These are phyloP conservation scores for Mylabris sibirica DNA, from an alignment of 2,888 invertebrate genomes.

Conservation along the genomic window DNA sequence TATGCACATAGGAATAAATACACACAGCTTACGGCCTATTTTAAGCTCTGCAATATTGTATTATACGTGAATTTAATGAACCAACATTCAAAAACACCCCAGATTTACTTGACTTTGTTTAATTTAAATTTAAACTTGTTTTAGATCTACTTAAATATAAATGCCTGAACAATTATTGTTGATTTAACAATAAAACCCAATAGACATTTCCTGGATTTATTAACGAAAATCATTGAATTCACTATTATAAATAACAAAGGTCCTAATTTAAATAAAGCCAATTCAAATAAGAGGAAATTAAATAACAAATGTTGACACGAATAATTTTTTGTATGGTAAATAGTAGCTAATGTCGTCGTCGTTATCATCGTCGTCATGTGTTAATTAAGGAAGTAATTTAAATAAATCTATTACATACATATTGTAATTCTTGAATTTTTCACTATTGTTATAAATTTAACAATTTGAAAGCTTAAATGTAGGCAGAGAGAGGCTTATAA, in stretches of 20 bases:
- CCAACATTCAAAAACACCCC: conserved; percentile 22
- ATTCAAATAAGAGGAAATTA: neutral
- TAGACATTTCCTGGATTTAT: conserved; percentile 28
- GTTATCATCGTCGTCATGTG: neutral
- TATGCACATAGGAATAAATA: neutral
- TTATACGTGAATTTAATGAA: conserved; percentile 29
- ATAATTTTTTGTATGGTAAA: conserved; percentile 4
- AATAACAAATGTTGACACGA: conserved; percentile 6
- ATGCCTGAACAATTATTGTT: conserved; percentile 24
- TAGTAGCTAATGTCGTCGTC: neutral
- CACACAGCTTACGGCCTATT: conserved; percentile 30
- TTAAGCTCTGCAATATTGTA: conserved; percentile 27
- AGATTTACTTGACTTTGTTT: conserved; percentile 27
- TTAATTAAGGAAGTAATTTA: conserved; percentile 10
- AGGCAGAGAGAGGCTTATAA: neutral
- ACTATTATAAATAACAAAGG: neutral
- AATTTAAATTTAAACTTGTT: conserved; percentile 33
- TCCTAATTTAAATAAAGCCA: conserved; percentile 2
- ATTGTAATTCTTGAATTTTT: neutral
- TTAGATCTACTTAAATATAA: conserved; percentile 20
- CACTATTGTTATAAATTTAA: neutral
- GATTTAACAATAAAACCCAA: conserved; percentile 30
- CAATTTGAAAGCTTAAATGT: neutral
- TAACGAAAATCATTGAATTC: neutral
- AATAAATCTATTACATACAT: neutral